These are phyloP conservation scores for Scalopus aquaticus DNA, from an alignment of 2,113 vertebrate genomes.

Conservation along the genomic window DNA sequence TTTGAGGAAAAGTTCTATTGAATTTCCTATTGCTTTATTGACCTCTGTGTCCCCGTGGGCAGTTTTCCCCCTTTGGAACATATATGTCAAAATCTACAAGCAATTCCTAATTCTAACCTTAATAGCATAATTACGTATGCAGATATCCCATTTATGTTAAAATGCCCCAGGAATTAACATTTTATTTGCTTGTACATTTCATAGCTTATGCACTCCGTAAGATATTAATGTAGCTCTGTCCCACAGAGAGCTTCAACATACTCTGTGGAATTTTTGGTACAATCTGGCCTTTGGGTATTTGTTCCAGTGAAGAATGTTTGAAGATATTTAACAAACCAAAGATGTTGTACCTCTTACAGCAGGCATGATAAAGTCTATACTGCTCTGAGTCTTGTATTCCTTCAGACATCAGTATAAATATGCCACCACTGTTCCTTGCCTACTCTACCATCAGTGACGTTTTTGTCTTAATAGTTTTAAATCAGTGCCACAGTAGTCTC, in stretches of 20 bases:
- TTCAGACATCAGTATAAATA: not conserved
- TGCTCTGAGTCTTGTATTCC: not conserved
- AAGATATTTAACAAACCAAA: not conserved
- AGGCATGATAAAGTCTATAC: not conserved
- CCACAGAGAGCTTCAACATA: not conserved
- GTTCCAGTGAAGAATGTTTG: not conserved
- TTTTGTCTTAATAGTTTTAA: conserved; percentile 35
- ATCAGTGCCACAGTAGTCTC: not conserved
- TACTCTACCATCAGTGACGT: not conserved
- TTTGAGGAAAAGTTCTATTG: conserved; percentile 19
- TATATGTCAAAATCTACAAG: not conserved
- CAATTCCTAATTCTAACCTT: not conserved
- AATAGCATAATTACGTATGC: not conserved
- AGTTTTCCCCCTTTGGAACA: not conserved
- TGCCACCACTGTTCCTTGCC: not conserved
- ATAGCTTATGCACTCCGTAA: not conserved
- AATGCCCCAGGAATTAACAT: not conserved
- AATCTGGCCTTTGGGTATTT: not conserved
- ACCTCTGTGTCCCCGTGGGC: not conserved
- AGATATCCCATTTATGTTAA: not conserved
- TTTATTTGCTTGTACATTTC: not conserved
- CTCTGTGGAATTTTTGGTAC: not conserved
- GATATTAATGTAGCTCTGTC: not conserved
- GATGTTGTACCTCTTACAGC: not conserved
- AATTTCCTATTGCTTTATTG: not conserved